These are phyloP conservation scores for Heteromurus nitidus DNA, from an alignment of 2,888 invertebrate species.

Conservation along the genomic window DNA sequence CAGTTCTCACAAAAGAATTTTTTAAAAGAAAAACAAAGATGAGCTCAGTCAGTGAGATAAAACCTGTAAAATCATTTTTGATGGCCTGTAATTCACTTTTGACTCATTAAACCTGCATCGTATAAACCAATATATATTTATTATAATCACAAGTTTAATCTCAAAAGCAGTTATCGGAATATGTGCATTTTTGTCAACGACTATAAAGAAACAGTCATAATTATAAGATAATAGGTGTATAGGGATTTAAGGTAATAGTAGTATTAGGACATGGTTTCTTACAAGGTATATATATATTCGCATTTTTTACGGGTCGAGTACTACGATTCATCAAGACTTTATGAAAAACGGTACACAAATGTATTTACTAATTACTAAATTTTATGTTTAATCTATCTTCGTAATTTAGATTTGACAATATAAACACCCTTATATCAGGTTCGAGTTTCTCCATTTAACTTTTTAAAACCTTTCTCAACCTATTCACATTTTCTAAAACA, in stretches of 20 bases:
- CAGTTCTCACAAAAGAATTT: slow-evolving; percentile 11
- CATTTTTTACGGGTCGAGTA: not conserved
- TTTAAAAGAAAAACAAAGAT: too few species aligned
- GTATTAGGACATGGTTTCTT: not conserved
- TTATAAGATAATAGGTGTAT: too few species aligned
- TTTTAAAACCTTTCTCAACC: not conserved
- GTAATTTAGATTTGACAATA: not conserved
- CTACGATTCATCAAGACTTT: too few species aligned
- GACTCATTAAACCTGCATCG: too few species aligned
- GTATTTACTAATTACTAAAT: not conserved
- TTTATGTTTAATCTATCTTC: not conserved
- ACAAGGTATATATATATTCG: not conserved
- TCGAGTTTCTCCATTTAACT: not conserved
- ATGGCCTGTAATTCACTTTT: too few species aligned
- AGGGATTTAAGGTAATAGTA: not conserved
- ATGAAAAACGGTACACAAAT: not conserved
- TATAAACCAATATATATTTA: too few species aligned
- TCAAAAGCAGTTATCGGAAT: too few species aligned
- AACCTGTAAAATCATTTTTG: not conserved
- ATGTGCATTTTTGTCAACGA: too few species aligned
- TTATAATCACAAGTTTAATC: too few species aligned
- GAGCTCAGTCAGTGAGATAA: not conserved
- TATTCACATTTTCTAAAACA: not conserved
- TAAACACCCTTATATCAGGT: not conserved
- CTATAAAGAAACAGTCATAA: too few species aligned